Conservation (phyloP, 2,888 invertebrate species). For the Cryptocheilus praepositus region DNA sequence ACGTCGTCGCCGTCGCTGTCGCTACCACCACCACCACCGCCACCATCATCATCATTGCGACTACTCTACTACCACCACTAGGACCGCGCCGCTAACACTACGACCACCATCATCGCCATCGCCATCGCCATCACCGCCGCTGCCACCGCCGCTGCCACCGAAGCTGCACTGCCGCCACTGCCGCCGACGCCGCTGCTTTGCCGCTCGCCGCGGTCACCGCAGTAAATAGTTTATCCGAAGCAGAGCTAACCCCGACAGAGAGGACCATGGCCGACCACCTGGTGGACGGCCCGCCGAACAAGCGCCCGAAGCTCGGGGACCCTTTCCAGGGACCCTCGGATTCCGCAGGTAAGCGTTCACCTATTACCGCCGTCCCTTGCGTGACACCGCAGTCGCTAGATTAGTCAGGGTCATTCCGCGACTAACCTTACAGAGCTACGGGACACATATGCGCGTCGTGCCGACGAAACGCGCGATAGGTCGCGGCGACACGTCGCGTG, state of each 20-base stretch:
- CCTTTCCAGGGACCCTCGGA: slow-evolving; percentile 89
- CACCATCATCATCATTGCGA: slow-evolving; percentile 6
- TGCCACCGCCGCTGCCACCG: slow-evolving; percentile 2
- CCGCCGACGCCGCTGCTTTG: slow-evolving; percentile 23
- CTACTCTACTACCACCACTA: background rate
- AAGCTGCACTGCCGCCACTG: background rate
- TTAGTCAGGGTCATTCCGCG: slow-evolving; percentile 28
- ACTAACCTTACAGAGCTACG: slow-evolving; percentile 47
- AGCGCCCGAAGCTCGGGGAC: slow-evolving; percentile 93
- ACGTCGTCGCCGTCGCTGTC: slow-evolving; percentile 32
- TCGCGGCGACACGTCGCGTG: slow-evolving; percentile 8
- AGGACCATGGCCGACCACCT: slow-evolving; percentile 93
- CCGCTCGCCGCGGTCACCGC: slow-evolving; percentile 22
- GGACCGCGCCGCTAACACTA: too few relatives aligned
- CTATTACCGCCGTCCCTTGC: background rate
- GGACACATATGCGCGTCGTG: slow-evolving; percentile 19
- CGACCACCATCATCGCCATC: background rate
- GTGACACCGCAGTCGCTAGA: slow-evolving; percentile 6
- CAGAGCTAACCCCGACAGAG: slow-evolving; percentile 45
- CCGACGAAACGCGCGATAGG: too few relatives aligned
- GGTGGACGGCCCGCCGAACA: slow-evolving; percentile 96
- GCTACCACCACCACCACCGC: slow-evolving; percentile 16
- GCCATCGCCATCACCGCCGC: slow-evolving; percentile 4
- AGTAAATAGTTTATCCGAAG: slow-evolving; percentile 38
- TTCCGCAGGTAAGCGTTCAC: slow-evolving; percentile 80